These are phyloP conservation scores for Chaetodon trifasciatus DNA, from an alignment of 2,797 vertebrate genomes.

Conservation along the genomic window DNA sequence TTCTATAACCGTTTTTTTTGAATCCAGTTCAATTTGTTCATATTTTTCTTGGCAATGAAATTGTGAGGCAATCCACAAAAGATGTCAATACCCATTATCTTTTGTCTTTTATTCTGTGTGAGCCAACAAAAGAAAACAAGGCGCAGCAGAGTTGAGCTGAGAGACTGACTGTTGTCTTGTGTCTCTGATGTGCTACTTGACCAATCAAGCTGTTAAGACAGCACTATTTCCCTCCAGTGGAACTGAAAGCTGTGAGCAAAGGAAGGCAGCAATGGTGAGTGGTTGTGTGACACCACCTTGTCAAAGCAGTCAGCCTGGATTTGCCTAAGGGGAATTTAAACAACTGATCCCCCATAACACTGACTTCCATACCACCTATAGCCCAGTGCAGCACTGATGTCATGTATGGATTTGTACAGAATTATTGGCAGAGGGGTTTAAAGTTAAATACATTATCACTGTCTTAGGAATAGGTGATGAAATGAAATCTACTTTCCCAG, in stretches of 20 bases:
- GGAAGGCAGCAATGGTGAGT: slow-evolving; percentile 25
- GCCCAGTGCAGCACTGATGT: slow-evolving; percentile 1
- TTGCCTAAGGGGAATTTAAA: slow-evolving; percentile 56
- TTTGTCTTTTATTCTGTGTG: slow-evolving; percentile 60
- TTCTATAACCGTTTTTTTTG: slow-evolving; percentile 43
- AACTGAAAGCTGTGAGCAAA: slow-evolving; percentile 45
- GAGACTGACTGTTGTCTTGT: slow-evolving; percentile 47
- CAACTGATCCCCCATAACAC: slow-evolving; percentile 38
- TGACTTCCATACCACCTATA: slow-evolving; percentile 8
- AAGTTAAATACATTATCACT: slow-evolving; percentile 23
- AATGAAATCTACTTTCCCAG: slow-evolving; percentile 25
- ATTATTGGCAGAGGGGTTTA: slow-evolving; percentile 22
- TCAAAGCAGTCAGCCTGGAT: slow-evolving; percentile 57
- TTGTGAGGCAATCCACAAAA: slow-evolving; percentile 58
- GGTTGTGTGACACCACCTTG: slow-evolving; percentile 62
- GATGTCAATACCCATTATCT: slow-evolving; percentile 68
- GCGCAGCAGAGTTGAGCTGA: slow-evolving; percentile 30
- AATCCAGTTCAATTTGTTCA: slow-evolving; percentile 61
- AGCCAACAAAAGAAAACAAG: slow-evolving; percentile 64
- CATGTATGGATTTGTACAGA: slow-evolving; percentile 15
- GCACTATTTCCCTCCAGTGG: slow-evolving; percentile 48
- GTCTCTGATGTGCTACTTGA: slow-evolving; percentile 67
- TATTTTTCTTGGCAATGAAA: slow-evolving; percentile 66
- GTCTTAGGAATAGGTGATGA: not conserved
- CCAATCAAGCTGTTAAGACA: slow-evolving; percentile 66